phyloP scores from a whole-genome alignment of 92 coral and sea anemone species.

The Porites divaricata region DNA sequence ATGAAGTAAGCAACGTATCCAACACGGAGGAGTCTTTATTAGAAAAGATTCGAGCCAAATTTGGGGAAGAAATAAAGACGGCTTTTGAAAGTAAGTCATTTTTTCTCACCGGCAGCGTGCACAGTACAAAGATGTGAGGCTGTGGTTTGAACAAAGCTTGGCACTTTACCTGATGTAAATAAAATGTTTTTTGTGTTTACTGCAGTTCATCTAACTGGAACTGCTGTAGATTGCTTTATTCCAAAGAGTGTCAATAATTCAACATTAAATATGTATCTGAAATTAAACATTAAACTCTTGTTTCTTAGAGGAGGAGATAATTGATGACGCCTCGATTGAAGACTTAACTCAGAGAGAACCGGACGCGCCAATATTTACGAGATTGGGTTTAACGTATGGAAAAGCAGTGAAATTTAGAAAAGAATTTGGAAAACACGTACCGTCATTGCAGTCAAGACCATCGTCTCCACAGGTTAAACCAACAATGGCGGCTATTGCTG shows the following conservation, averaged over 20 bases:
- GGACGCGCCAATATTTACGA: slow-evolving; percentile 40
- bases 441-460: slow-evolving; percentile 24
- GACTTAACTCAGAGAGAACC: slow-evolving; percentile 20
- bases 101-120: background rate
- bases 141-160: too few species aligned
- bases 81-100: slow-evolving; percentile 51
- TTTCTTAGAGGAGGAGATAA: slow-evolving; percentile 47
- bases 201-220: background rate
- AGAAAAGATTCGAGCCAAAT: slow-evolving; percentile 33
- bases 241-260: too few species aligned
- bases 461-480: slow-evolving; percentile 43
- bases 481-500: slow-evolving; percentile 44
- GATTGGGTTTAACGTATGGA: slow-evolving; percentile 40
- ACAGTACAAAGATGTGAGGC: too few species aligned
- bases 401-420: slow-evolving; percentile 43
- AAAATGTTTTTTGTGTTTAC: background rate
- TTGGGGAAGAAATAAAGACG: slow-evolving; percentile 46
- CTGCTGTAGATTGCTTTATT: background rate
- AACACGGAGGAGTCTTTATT: slow-evolving; percentile 9
- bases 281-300: slow-evolving; percentile 34
- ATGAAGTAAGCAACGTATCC: background rate
- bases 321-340: slow-evolving; percentile 34
- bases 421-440: slow-evolving; percentile 26
- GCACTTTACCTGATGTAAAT: background rate
- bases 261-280: too few species aligned